Evolutionary conservation across 1,140 invertebrate genomes (phyloP).

Genomic region (Conus betulinus): DNA sequence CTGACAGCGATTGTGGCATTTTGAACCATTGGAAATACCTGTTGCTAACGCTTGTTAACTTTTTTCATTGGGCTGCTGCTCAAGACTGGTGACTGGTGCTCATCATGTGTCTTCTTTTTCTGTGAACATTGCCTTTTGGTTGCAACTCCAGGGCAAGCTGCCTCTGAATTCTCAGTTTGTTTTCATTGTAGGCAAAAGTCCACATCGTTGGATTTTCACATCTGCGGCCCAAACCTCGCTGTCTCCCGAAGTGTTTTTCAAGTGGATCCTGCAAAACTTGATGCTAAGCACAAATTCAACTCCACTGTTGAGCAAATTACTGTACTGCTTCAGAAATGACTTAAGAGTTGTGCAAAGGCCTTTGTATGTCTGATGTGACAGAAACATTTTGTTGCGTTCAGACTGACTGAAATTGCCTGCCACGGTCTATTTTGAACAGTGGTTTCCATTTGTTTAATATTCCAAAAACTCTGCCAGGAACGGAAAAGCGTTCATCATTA

Average conservation of each 20-base stretch:
- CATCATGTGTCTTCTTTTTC: too few species aligned
- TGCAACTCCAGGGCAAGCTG: too few species aligned
- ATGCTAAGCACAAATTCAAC: neutral
- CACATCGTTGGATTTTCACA: neutral
- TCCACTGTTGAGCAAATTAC: neutral
- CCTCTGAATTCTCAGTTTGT: neutral
- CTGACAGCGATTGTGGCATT: too few species aligned
- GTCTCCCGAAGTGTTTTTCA: conserved; percentile 22
- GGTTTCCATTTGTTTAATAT: neutral
- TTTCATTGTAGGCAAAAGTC: neutral
- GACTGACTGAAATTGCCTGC: neutral
- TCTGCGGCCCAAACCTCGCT: neutral
- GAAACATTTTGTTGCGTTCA: conserved; percentile 7
- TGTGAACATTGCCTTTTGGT: too few species aligned
- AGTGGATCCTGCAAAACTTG: conserved; percentile 18
- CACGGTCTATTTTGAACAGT: neutral
- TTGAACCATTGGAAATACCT: too few species aligned
- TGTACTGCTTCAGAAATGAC: neutral
- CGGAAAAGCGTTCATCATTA: too few species aligned
- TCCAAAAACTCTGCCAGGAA: too few species aligned
- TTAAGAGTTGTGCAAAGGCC: neutral
- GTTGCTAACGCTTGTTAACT: too few species aligned
- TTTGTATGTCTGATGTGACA: conserved; percentile 12
- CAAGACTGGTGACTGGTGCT: too few species aligned
- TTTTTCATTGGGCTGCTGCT: too few species aligned